Conservation (phyloP, 92 coral and sea anemone species). For the Hydrozoanthus gracilis region DNA sequence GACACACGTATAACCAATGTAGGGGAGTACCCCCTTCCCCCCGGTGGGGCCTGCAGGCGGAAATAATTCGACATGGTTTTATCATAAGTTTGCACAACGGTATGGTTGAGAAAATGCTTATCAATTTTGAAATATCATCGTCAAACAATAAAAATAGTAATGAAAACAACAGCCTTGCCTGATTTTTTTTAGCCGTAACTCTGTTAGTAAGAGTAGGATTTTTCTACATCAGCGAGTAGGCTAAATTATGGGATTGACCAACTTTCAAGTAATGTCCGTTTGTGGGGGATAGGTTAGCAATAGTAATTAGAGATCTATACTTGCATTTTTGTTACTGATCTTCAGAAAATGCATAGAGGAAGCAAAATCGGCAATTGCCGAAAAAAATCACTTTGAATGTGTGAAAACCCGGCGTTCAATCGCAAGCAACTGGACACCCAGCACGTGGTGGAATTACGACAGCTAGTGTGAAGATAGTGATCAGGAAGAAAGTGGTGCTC, state of each 20-base stretch:
- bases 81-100: slow-evolving; percentile 5
- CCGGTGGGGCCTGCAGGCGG: slow-evolving; percentile 15
- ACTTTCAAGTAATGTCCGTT: slow-evolving; percentile 27
- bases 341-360: slow-evolving; percentile 25
- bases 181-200: neutral
- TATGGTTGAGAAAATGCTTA: slow-evolving; percentile 13
- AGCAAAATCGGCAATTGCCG: slow-evolving; percentile 32
- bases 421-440: slow-evolving; percentile 32
- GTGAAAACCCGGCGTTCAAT: slow-evolving; percentile 31
- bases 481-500: slow-evolving; percentile 27
- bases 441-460: slow-evolving; percentile 18
- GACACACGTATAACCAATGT: slow-evolving; percentile 12
- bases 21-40: slow-evolving; percentile 17
- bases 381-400: slow-evolving; percentile 17
- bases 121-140: slow-evolving; percentile 10
- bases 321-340: slow-evolving; percentile 17
- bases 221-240: neutral
- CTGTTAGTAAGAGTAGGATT: slow-evolving; percentile 3
- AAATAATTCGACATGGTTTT: slow-evolving; percentile 18
- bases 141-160: slow-evolving; percentile 7
- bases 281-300: slow-evolving; percentile 15
- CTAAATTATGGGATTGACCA: neutral
- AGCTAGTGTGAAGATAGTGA: slow-evolving; percentile 33
- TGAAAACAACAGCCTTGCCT: slow-evolving; percentile 22
- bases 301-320: slow-evolving; percentile 30